phyloP scores from a whole-genome alignment of 64 coral and sea anemone genomes.

The Dendronephthya gigantea region DNA sequence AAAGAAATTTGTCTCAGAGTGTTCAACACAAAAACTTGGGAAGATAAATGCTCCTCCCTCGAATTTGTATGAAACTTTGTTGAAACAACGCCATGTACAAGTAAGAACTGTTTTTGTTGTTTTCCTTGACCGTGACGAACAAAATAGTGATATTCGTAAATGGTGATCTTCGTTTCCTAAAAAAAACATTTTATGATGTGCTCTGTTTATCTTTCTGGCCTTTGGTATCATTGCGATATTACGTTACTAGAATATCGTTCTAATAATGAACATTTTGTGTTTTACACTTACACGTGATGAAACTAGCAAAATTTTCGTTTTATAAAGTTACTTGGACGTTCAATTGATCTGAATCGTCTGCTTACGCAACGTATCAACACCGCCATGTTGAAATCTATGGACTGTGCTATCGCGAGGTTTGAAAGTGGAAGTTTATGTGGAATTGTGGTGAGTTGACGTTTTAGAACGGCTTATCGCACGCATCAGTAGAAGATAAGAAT shows the following conservation, averaged over 20 bases:
- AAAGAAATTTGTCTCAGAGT: constrained; percentile 76
- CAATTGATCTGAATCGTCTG: constrained; percentile 77
- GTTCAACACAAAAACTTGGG: constrained; percentile 29
- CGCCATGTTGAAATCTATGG: constrained; percentile 62
- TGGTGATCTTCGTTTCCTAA: too few species aligned
- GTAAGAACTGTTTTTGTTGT: constrained; percentile 33
- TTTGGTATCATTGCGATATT: too few species aligned
- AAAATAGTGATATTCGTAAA: too few species aligned
- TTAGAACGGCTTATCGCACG: too few species aligned
- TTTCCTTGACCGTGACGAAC: too few species aligned
- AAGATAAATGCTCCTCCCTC: constrained; percentile 46
- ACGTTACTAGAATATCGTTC: too few species aligned
- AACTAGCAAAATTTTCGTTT: not conserved
- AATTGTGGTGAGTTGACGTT: constrained; percentile 59
- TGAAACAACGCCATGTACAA: constrained; percentile 96
- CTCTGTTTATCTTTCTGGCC: too few species aligned
- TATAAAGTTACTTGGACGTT: constrained; percentile 75
- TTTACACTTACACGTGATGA: too few species aligned
- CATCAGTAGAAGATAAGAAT: too few species aligned
- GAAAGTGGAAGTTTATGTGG: constrained; percentile 96
- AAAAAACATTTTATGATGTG: too few species aligned
- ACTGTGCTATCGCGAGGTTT: constrained; percentile 79
- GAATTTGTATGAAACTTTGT: constrained; percentile 78
- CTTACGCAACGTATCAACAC: constrained; percentile 79
- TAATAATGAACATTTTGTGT: too few species aligned